Base-by-base conservation (phyloP, 1,140 invertebrate species). In the Formica selysi region DNA sequence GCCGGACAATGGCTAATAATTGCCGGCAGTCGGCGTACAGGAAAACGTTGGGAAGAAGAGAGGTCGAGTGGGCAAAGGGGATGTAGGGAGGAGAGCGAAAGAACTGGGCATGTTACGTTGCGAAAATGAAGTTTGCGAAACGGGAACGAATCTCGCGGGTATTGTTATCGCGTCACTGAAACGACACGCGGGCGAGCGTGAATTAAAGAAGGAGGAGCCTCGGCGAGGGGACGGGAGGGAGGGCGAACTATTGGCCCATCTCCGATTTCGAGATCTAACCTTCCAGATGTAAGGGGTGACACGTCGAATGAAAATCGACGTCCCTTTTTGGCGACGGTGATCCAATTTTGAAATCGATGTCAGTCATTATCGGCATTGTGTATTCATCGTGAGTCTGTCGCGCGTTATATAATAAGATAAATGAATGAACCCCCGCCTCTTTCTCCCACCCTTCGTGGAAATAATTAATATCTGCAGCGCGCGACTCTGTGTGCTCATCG, bases 1-100 rank as follows among this genome's bases (percentile, higher is more conserved):
- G 79, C 59, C 64, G 88, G 70, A 93, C 93, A 94, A 94, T 94
- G 90, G 93, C 92, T 94, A 93, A 94, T 94, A 94, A 94, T 94
- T 94, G 93, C 92, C 93, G 90, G 88, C 90, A 88, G 84, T 89
- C 88, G 76, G 44, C 88, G 91, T 90, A 88, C 87, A 87, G 85
- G 81, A 89, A 88, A 86, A 87, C 88, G 88, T 89, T 86, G 89
- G 88, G 89, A 92, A 90, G 68, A 16, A 7, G 71, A 85, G 87
- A 44, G 87, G 88, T 81, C 44, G 51, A 41, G 54, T 26, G 51
- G 51, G 48, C 38, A 44, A 79, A 38, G 57, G 8, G 7, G 51
- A 65, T 57, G 87, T 57, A 85, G 80, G 5, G 44, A 71, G 51
- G 87, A 76, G 71, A 29, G 80, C 64, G 83, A 57, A 48, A 48